Evolutionary conservation across 2,797 vertebrate species (phyloP).

Genomic region (Silurus aristotelis): DNA sequence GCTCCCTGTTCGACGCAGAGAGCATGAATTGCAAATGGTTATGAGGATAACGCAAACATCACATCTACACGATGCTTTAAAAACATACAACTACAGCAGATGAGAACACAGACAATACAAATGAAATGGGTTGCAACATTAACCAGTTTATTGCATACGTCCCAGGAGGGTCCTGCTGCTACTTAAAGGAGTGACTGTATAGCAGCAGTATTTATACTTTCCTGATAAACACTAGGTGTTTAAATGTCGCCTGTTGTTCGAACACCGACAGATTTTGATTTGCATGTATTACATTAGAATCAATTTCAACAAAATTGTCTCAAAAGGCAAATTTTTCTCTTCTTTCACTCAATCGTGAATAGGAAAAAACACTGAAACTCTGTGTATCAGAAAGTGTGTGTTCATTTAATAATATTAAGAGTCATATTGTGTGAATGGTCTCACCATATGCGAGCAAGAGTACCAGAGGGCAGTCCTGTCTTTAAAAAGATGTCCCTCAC

Average conservation of each 20-base stretch:
- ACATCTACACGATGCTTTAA: neutral
- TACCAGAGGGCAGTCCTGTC: constrained; percentile 89
- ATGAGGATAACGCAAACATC: constrained; percentile 51
- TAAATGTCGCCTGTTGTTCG: neutral
- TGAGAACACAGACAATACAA: neutral
- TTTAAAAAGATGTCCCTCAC: constrained; percentile 95
- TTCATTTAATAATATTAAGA: neutral
- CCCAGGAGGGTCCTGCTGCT: neutral
- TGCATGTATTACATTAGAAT: neutral
- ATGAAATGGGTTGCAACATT: neutral
- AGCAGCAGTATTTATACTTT: neutral
- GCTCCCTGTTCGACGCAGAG: constrained; percentile 79
- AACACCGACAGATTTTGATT: neutral
- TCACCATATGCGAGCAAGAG: constrained; percentile 95
- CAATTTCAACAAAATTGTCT: neutral
- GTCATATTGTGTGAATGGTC: neutral
- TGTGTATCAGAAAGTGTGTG: neutral
- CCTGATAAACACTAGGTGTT: neutral
- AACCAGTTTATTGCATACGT: neutral
- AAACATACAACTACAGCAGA: neutral
- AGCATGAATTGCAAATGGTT: neutral
- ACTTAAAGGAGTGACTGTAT: neutral
- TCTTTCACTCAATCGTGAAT: neutral
- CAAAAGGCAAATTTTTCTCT: neutral
- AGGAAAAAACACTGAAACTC: neutral